phyloP scores from a whole-genome alignment of 1,140 invertebrate species.

The Lasaia peninsularis region DNA sequence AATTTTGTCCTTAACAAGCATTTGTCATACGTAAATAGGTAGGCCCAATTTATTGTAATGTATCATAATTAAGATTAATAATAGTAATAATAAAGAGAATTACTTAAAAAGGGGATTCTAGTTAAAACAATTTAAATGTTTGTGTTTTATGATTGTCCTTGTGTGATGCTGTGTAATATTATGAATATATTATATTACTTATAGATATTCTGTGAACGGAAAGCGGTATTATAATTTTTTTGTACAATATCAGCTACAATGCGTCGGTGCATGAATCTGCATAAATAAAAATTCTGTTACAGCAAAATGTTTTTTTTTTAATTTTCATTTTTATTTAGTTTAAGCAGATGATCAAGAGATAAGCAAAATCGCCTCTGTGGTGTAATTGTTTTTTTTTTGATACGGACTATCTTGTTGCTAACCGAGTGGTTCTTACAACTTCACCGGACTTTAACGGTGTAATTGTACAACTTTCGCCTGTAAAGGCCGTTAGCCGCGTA shows the following conservation, averaged over 20 bases:
- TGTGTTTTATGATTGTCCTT: slow-evolving; percentile 71
- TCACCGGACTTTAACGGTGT: no score
- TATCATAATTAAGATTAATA: slow-evolving; percentile 67
- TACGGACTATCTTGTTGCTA: no score
- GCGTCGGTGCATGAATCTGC: slow-evolving; percentile 57
- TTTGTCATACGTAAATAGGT: slow-evolving; percentile 73
- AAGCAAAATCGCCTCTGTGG: no score
- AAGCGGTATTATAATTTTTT: slow-evolving; percentile 70
- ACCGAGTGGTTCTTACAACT: no score
- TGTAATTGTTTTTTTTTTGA: no score
- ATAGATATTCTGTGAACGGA: slow-evolving; percentile 52
- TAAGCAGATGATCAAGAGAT: no score
- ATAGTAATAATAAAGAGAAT: slow-evolving; percentile 59
- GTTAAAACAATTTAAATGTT: slow-evolving; percentile 68
- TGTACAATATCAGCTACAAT: slow-evolving; percentile 75
- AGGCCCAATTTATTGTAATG: slow-evolving; percentile 73
- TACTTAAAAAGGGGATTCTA: slow-evolving; percentile 70
- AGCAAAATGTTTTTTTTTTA: slow-evolving; percentile 51
- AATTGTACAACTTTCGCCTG: no score
- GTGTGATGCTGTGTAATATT: slow-evolving; percentile 69
- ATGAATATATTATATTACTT: slow-evolving; percentile 55
- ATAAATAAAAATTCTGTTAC: slow-evolving; percentile 77
- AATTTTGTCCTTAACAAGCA: slow-evolving; percentile 60
- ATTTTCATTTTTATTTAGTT: slow-evolving; percentile 13
- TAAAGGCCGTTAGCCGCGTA: no score